phyloP scores from a whole-genome alignment of 2,888 invertebrate species.

The Rhaphigaster nebulosa region DNA sequence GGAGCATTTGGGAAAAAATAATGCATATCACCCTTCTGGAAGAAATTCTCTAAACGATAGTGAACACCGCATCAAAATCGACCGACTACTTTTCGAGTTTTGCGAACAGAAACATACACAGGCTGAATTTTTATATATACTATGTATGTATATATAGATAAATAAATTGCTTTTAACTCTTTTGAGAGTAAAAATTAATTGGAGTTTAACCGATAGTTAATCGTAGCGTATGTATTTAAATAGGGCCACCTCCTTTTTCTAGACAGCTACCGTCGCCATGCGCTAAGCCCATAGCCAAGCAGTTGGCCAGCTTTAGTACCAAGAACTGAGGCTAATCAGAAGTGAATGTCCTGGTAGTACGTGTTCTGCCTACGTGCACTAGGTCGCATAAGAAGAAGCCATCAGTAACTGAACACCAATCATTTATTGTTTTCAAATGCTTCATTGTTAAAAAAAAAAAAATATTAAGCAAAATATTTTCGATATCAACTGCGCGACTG shows the following conservation, averaged over 20 bases:
- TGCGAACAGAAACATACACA: no score
- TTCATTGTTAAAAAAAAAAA: background rate
- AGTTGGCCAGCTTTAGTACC: background rate
- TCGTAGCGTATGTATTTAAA: background rate
- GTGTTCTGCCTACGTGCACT: background rate
- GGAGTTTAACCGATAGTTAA: background rate
- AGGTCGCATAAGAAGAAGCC: background rate
- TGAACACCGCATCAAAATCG: no score
- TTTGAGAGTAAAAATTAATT: no score
- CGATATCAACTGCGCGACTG: background rate
- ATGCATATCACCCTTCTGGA: no score
- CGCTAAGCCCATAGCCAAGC: background rate
- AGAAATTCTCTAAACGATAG: no score
- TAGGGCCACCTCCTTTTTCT: background rate
- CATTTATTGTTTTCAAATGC: background rate
- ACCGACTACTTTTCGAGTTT: no score
- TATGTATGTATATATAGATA: no score
- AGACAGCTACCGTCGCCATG: background rate
- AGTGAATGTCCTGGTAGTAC: slow-evolving; percentile 10
- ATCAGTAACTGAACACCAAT: background rate
- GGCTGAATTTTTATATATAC: no score
- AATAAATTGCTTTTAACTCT: no score
- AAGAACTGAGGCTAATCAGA: slow-evolving; percentile 2
- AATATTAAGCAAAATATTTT: background rate
- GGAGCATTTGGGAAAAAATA: no score